A percentile compares a stretch with the other conserved stretches of the same genome.
phyloP scores from a whole-genome alignment of 1,140 invertebrate species.

The Charaxes varanes region DNA sequence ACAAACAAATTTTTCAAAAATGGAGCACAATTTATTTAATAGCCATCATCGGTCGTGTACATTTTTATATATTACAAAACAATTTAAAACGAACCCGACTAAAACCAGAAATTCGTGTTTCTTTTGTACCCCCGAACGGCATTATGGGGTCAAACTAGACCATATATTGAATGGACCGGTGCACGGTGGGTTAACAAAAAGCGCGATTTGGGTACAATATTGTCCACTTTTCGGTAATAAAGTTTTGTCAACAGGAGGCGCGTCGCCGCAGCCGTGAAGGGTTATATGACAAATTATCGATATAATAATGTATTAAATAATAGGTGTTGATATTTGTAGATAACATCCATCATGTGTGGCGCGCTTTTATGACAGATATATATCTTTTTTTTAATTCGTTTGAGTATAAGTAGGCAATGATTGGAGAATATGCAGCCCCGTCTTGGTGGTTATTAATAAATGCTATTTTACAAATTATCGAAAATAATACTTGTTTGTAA shows the following conservation, averaged over 20 bases:
- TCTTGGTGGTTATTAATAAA: no score
- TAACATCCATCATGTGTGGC: conserved; percentile 39
- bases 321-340: conserved; percentile 52
- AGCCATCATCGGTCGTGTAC: conserved; percentile 8
- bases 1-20: no score
- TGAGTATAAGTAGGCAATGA: no score
- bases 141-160: conserved; percentile 62
- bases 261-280: conserved; percentile 38
- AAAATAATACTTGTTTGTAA: no score
- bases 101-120: conserved; percentile 57
- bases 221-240: conserved; percentile 70
- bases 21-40: conserved; percentile 3
- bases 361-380: no score
- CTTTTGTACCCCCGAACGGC: conserved; percentile 36
- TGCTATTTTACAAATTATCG: no score
- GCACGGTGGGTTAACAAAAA: conserved; percentile 50
- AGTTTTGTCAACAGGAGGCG: conserved; percentile 69
- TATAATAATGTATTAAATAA: no score
- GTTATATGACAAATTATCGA: conserved; percentile 61
- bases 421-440: no score
- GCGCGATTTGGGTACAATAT: conserved; percentile 57
- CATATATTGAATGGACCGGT: conserved; percentile 38
- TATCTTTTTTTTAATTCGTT: no score
- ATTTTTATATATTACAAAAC: conserved; percentile 6
- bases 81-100: conserved; percentile 11